phyloP scores from a whole-genome alignment of 2,797 vertebrate genomes.

The Buphagus erythrorhynchus region DNA sequence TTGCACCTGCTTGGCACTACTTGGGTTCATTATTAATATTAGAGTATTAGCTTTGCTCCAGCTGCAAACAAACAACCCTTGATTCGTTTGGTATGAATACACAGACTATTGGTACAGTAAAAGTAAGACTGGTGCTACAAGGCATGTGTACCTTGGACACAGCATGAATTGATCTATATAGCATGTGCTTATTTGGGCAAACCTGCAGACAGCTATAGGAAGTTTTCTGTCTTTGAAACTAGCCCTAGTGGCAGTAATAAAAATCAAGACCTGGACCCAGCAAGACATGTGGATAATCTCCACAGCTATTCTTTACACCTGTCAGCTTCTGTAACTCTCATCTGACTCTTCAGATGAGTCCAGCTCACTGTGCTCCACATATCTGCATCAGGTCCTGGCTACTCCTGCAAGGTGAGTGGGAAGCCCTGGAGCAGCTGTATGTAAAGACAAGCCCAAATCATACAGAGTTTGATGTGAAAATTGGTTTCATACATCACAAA shows the following conservation, averaged over 20 bases:
- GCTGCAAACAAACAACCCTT: background rate
- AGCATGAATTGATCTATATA: background rate
- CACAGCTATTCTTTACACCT: background rate
- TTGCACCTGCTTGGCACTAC: background rate
- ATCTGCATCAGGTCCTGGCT: background rate
- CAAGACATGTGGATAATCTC: background rate
- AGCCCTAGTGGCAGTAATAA: background rate
- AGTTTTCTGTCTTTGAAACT: background rate
- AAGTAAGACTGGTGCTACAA: background rate
- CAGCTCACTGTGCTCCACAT: background rate
- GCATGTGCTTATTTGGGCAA: background rate
- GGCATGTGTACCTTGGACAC: accelerated
- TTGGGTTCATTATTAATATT: background rate
- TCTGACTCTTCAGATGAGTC: background rate
- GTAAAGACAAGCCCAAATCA: background rate
- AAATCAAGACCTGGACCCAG: background rate
- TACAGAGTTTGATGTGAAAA: background rate
- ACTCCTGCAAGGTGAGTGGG: background rate
- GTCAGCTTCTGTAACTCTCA: background rate
- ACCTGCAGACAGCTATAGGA: background rate
- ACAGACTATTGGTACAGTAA: background rate
- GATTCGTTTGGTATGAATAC: background rate
- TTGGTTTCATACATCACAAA: background rate
- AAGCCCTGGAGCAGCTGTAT: background rate
- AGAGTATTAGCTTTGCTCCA: background rate